Evolutionary conservation across 2,113 vertebrate genomes (phyloP).

Genomic region (Zingel zingel): DNA sequence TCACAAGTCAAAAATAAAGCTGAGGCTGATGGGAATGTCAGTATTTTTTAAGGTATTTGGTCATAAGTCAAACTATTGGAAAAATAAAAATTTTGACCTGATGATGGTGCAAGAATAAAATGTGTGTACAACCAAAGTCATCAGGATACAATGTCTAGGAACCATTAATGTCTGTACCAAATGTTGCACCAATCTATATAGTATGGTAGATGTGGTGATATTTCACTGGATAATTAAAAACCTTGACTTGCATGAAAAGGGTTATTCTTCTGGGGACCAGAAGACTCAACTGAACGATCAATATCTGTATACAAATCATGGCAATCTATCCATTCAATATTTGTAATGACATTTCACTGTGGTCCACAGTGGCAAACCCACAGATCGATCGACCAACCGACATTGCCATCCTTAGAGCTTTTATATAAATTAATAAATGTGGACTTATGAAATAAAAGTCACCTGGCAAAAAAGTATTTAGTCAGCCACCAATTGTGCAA

Average conservation of each 20-base stretch:
- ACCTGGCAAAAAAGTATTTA: no score
- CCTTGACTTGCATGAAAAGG: neutral
- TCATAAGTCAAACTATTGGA: neutral
- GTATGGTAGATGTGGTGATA: neutral
- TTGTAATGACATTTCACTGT: no score
- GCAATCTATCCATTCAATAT: no score
- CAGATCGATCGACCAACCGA: neutral
- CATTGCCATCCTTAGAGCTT: neutral
- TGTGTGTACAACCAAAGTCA: neutral
- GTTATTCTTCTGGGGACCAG: no score
- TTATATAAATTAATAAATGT: no score
- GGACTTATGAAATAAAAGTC: no score
- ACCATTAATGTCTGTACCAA: neutral
- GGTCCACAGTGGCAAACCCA: no score
- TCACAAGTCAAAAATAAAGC: neutral
- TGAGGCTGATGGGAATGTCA: neutral
- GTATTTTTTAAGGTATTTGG: neutral
- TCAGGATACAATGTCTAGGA: neutral
- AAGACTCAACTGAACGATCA: no score
- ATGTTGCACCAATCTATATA: neutral
- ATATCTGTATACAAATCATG: no score
- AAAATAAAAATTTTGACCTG: neutral
- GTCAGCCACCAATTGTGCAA: no score
- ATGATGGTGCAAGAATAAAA: neutral
- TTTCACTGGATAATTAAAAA: neutral